Conservation (phyloP, 2,888 invertebrate species). For the Sinodicranocentrus sp. region DNA sequence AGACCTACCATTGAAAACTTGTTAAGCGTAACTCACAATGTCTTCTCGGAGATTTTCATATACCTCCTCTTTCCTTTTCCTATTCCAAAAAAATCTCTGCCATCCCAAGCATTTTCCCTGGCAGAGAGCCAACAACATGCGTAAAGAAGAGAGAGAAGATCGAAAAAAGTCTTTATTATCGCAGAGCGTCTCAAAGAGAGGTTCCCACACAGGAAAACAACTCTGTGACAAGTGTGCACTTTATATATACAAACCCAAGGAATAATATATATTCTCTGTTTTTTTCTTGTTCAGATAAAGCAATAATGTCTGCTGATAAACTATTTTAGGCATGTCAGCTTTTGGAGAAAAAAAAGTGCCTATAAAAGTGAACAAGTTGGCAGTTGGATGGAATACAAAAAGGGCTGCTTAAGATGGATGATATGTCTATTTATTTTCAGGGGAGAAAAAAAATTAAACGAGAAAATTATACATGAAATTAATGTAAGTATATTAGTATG, state of each 20-base stretch:
- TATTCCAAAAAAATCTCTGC: no score
- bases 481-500: no score
- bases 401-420: background rate
- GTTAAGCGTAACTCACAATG: no score
- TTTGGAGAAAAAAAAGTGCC: constrained; percentile 9
- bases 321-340: constrained; percentile 41
- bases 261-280: no score
- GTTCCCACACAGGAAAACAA: constrained; percentile 14
- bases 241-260: background rate
- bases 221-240: constrained; percentile 39
- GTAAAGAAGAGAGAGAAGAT: constrained; percentile 29
- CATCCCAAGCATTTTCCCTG: background rate
- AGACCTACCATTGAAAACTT: no score
- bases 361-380: constrained; percentile 14
- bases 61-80: background rate
- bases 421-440: no score
- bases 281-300: constrained; percentile 36
- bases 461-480: no score
- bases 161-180: no score
- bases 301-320: constrained; percentile 42
- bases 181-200: background rate
- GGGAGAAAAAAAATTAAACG: no score
- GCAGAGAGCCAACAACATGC: constrained; percentile 50
- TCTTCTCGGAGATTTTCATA: no score
- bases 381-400: background rate